These are phyloP conservation scores for Florisuga fusca DNA, from an alignment of 2,797 vertebrate genomes.

Conservation along the genomic window DNA sequence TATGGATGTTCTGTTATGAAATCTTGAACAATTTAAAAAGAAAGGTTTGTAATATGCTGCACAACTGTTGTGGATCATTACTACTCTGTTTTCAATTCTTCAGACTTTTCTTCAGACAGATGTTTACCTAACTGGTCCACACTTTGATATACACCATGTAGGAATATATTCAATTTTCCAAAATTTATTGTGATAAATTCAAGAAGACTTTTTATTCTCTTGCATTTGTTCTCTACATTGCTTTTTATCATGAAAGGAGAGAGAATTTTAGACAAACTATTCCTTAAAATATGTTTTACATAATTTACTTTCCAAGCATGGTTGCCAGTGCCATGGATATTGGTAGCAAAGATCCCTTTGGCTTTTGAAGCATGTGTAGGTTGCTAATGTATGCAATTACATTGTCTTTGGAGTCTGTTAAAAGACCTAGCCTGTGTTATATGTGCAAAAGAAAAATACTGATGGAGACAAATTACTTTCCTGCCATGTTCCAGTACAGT, in stretches of 20 bases:
- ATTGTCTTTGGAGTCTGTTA: background rate
- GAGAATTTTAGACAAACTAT: background rate
- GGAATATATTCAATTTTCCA: background rate
- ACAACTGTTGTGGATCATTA: constrained; percentile 27
- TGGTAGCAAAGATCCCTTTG: background rate
- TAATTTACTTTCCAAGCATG: background rate
- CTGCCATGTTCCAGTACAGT: background rate
- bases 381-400: background rate
- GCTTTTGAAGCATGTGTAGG: background rate
- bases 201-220: background rate
- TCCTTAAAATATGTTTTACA: background rate
- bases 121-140: constrained; percentile 20
- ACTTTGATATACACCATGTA: background rate
- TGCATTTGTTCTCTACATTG: background rate
- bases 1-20: background rate
- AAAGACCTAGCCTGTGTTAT: background rate
- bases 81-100: constrained; percentile 56
- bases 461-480: background rate
- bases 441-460: background rate
- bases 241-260: background rate
- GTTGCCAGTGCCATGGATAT: rapidly evolving
- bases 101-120: background rate
- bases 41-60: constrained; percentile 18
- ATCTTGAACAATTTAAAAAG: constrained; percentile 33
- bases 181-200: constrained; percentile 11